Evolutionary conservation across 2,113 vertebrate genomes (phyloP).

Genomic region (Myodes glareolus): DNA sequence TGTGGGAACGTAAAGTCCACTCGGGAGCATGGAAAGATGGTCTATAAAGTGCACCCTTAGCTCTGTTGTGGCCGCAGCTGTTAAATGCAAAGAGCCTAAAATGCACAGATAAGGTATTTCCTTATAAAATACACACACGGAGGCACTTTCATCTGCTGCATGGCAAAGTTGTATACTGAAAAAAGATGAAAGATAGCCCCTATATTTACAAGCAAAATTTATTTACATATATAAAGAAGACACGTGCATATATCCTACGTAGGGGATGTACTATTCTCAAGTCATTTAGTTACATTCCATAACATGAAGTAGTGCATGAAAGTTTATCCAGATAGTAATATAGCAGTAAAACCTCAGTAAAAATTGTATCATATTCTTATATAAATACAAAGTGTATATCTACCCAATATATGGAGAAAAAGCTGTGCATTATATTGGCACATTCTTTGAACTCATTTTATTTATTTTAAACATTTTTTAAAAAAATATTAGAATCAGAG

Average conservation of each 20-base stretch:
- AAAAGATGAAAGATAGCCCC: background rate
- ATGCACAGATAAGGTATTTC: constrained; percentile 37
- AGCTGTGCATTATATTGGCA: constrained; percentile 6
- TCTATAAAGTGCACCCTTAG: background rate
- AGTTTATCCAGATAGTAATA: constrained; percentile 31
- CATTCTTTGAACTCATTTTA: background rate
- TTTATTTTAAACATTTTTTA: constrained; percentile 57
- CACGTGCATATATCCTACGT: background rate
- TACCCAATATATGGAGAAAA: background rate
- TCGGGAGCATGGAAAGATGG: background rate
- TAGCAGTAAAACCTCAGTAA: background rate
- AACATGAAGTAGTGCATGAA: background rate
- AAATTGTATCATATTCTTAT: constrained; percentile 21
- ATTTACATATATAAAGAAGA: constrained; percentile 54
- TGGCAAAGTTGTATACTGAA: background rate
- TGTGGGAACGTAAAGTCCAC: background rate
- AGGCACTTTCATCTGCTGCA: background rate
- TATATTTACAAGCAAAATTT: constrained; percentile 1
- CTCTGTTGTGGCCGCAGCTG: background rate
- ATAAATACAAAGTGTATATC: constrained; percentile 7
- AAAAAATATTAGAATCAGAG: background rate
- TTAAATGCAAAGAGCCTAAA: background rate
- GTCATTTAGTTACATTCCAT: background rate
- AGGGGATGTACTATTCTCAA: background rate
- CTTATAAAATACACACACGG: constrained; percentile 31